Conservation (phyloP, 2,888 invertebrate species). For the Pachymerium ferrugineum region DNA sequence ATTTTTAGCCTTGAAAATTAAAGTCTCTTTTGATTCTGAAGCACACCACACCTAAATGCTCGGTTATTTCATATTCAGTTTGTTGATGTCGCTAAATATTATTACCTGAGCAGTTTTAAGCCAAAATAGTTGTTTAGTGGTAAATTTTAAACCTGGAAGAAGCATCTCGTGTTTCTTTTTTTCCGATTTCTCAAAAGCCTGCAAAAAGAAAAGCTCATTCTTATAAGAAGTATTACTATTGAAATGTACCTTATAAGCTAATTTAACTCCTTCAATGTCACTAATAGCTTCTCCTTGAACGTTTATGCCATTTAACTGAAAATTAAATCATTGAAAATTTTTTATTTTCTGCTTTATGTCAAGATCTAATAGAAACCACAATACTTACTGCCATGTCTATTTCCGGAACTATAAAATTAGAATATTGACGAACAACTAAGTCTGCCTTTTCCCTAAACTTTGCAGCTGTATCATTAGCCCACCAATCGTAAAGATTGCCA, state of each 20-base stretch:
- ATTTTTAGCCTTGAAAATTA: no score
- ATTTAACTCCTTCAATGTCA: background rate
- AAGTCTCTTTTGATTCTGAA: background rate
- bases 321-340: background rate
- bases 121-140: constrained; percentile 35
- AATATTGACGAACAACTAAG: background rate
- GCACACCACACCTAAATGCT: background rate
- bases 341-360: background rate
- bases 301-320: background rate
- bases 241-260: background rate
- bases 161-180: constrained; percentile 28
- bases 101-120: constrained; percentile 33
- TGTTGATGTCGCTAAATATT: background rate
- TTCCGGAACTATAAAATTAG: background rate
- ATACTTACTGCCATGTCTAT: background rate
- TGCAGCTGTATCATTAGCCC: background rate
- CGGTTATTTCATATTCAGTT: background rate
- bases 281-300: background rate
- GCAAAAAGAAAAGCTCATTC: no score
- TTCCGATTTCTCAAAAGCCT: constrained; percentile 34
- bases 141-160: constrained; percentile 33
- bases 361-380: background rate
- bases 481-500: background rate
- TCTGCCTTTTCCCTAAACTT: background rate
- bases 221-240: no score